phyloP scores from a whole-genome alignment of 2,888 invertebrate genomes.

The Eristalis pertinax region DNA sequence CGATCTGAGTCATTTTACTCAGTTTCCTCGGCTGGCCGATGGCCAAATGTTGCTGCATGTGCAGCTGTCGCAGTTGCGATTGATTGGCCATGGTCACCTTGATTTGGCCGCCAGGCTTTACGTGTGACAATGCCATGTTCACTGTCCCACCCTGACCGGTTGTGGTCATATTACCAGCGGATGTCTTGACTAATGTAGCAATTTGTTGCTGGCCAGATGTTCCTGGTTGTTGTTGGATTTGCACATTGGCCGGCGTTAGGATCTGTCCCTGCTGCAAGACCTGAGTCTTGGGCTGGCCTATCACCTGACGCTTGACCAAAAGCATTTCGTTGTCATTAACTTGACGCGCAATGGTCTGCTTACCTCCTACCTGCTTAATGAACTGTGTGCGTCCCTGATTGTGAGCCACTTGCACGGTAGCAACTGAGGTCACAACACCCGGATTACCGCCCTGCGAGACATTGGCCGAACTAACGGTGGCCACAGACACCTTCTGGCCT shows the following conservation, averaged over 20 bases:
- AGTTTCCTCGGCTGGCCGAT: constrained; percentile 83
- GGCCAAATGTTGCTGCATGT: constrained; percentile 84
- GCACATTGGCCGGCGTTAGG: constrained; percentile 83
- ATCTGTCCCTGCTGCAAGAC: constrained; percentile 83
- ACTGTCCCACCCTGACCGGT: constrained; percentile 77
- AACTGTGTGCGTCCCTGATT: constrained; percentile 79
- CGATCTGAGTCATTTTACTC: constrained; percentile 85
- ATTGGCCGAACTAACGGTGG: constrained; percentile 77
- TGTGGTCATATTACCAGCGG: constrained; percentile 77
- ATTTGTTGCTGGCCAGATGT: constrained; percentile 78
- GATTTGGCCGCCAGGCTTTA: constrained; percentile 81
- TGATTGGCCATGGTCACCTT: constrained; percentile 84
- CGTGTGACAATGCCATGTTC: constrained; percentile 80
- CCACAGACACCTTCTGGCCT: constrained; percentile 80
- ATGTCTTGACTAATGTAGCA: constrained; percentile 80
- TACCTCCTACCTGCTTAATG: constrained; percentile 80
- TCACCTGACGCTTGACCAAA: constrained; percentile 83
- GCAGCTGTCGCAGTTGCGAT: constrained; percentile 86
- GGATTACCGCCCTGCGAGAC: constrained; percentile 73
- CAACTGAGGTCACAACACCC: constrained; percentile 79
- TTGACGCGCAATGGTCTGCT: constrained; percentile 82
- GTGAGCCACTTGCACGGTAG: constrained; percentile 83
- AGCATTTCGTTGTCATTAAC: constrained; percentile 84
- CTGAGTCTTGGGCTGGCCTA: constrained; percentile 80
- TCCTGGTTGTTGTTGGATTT: constrained; percentile 77